These are phyloP conservation scores for Orthosia gothica DNA, from an alignment of 2,888 invertebrate species.

Conservation along the genomic window DNA sequence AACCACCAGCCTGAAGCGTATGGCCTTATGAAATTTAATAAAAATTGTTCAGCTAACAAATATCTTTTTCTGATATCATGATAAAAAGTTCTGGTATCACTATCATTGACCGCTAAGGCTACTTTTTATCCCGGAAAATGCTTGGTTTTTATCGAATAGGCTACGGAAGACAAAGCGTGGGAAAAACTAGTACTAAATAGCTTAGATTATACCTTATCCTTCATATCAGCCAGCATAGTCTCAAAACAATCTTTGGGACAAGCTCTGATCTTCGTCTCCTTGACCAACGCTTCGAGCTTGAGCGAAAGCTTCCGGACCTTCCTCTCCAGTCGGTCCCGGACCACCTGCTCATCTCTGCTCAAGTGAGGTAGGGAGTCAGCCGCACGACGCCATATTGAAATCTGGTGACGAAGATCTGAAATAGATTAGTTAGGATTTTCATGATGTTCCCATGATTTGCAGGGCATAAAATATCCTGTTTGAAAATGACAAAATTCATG, in stretches of 20 bases:
- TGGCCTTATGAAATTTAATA: too few relatives aligned
- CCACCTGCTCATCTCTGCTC: conserved; percentile 95
- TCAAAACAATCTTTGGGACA: conserved; percentile 91
- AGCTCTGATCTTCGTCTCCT: conserved; percentile 82
- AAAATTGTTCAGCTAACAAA: too few relatives aligned
- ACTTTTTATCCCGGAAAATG: too few relatives aligned
- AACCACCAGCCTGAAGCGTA: too few relatives aligned
- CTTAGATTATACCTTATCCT: conserved; percentile 89
- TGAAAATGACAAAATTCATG: neutral
- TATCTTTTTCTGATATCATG: too few relatives aligned
- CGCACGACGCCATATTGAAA: conserved; percentile 96
- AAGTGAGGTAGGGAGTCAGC: conserved; percentile 95
- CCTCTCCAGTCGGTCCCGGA: conserved; percentile 94
- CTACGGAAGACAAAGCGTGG: too few relatives aligned
- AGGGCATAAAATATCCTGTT: neutral
- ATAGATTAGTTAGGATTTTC: neutral
- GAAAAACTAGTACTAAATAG: too few relatives aligned
- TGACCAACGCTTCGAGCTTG: conserved; percentile 68
- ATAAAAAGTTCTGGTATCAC: too few relatives aligned
- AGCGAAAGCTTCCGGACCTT: conserved; percentile 93
- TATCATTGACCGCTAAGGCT: too few relatives aligned
- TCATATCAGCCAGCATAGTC: conserved; percentile 94
- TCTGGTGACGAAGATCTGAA: conserved; percentile 95
- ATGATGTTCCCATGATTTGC: neutral
- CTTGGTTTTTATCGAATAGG: too few relatives aligned